Evolutionary conservation across 2,888 invertebrate genomes (phyloP).

Genomic region (Phalera bucephala): DNA sequence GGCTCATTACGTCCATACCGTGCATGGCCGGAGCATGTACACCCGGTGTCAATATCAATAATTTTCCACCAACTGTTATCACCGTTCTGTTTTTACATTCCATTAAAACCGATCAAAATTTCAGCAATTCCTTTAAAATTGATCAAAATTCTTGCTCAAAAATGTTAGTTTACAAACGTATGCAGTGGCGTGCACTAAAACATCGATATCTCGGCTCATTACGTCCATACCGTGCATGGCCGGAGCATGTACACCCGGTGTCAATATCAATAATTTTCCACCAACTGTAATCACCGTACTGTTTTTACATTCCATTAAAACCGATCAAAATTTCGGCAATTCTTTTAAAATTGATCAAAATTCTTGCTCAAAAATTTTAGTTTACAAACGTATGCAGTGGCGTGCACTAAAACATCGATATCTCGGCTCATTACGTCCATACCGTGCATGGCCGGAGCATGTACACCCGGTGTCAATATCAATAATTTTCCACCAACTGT

Average conservation of each 20-base stretch:
- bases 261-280: no score
- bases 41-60: no score
- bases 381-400: constrained; percentile 47
- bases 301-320: no score
- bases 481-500: no score
- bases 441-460: constrained; percentile 55
- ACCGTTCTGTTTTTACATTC: no score
- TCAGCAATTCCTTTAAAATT: no score
- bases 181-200: constrained; percentile 61
- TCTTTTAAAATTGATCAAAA: no score
- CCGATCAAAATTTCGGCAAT: no score
- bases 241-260: constrained; percentile 60
- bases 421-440: constrained; percentile 68
- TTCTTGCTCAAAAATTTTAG: constrained; percentile 14
- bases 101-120: no score
- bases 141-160: constrained; percentile 3
- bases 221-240: constrained; percentile 54
- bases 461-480: no score
- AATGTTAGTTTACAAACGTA: constrained; percentile 29
- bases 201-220: constrained; percentile 70
- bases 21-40: constrained; percentile 59
- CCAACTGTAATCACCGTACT: no score
- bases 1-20: constrained; percentile 66
- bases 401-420: constrained; percentile 63
- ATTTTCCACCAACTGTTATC: no score